Evolutionary conservation across 2,888 invertebrate genomes (phyloP), one percentile per base, ranked within the genome.

Genomic region (Tetragnatha montana): DNA sequence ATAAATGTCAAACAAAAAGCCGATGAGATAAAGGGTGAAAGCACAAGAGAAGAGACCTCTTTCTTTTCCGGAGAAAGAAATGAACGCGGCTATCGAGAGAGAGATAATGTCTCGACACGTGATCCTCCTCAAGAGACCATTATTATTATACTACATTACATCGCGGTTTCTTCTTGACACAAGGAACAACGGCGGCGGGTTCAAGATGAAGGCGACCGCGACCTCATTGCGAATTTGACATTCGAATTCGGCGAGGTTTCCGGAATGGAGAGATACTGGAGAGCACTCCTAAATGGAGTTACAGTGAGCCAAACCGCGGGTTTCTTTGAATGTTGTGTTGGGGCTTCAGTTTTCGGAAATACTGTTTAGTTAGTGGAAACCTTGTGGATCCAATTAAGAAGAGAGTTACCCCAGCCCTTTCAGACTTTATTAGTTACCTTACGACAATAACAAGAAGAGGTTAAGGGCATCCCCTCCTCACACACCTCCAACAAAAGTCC

Each of bases 21-120:
- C 10, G 76, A 76, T 50, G 49, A 76, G 17, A 60, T 60, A 60
- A 35, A 35, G 35, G 35, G 35, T 4, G n/a, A n/a, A 60, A 7
- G 10, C 17, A 60, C 60, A 60, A 60, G 60, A 60, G 76, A 17
- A 19, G 50, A 76, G 76, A n/a, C 49, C 50, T 50, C 49, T 76
- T 50, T 21, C n/a, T 50, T n/a, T n/a, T 76, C 50, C 76, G 76
- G 35, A 76, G 49, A 19, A 50, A 76, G 60, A 71, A 50, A 35
- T 12, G 8, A n/a, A 21, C 1, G 71, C 19, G 17, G 19, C 76
- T 49, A 49, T 76, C 50, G 17, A 76, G 50, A 76, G 8, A n/a
- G 50, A 75, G 76, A 76, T 76, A 76, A 50, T 50, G 49, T 21
- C 74, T 74, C 76, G n/a, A n/a, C 76, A 76, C 50, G 76, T 50